A percentile compares a stretch with the other conserved stretches of the same genome.
Conservation (phyloP, 1,140 invertebrate genomes). For the Drosophila obscura region DNA sequence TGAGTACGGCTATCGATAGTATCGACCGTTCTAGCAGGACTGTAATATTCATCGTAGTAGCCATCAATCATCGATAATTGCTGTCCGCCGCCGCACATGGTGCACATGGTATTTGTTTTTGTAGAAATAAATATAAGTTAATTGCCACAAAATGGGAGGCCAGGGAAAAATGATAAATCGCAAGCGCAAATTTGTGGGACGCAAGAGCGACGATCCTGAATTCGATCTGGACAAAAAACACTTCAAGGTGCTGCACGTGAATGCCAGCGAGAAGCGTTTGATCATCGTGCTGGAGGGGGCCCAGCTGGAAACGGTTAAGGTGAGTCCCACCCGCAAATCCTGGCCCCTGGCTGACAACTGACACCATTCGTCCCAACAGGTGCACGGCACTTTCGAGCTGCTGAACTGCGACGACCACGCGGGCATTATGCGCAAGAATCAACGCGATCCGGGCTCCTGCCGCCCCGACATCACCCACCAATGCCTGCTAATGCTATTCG, state of each 20-base stretch:
- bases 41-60: background rate
- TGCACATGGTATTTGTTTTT: slow-evolving; percentile 19
- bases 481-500: slow-evolving; percentile 97
- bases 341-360: too few relatives aligned
- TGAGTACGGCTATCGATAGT: too few relatives aligned
- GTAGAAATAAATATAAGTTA: background rate
- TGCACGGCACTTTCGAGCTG: slow-evolving; percentile 94
- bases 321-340: slow-evolving; percentile 79
- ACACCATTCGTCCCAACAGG: slow-evolving; percentile 84
- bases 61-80: background rate
- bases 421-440: slow-evolving; percentile 92
- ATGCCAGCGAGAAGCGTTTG: slow-evolving; percentile 91
- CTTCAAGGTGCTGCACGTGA: slow-evolving; percentile 74
- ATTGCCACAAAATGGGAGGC: slow-evolving; percentile 53
- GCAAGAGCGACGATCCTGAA: slow-evolving; percentile 73
- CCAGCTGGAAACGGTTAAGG: slow-evolving; percentile 97
- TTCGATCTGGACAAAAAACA: slow-evolving; percentile 81
- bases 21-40: background rate
- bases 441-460: slow-evolving; percentile 92
- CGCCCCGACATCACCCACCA: slow-evolving; percentile 98
- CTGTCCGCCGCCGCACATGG: background rate
- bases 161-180: slow-evolving; percentile 71
- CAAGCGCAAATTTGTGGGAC: slow-evolving; percentile 70
- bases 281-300: slow-evolving; percentile 97
- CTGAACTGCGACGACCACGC: slow-evolving; percentile 97